These are phyloP conservation scores for Spialia ferax DNA, from an alignment of 2,888 invertebrate species.

Conservation along the genomic window DNA sequence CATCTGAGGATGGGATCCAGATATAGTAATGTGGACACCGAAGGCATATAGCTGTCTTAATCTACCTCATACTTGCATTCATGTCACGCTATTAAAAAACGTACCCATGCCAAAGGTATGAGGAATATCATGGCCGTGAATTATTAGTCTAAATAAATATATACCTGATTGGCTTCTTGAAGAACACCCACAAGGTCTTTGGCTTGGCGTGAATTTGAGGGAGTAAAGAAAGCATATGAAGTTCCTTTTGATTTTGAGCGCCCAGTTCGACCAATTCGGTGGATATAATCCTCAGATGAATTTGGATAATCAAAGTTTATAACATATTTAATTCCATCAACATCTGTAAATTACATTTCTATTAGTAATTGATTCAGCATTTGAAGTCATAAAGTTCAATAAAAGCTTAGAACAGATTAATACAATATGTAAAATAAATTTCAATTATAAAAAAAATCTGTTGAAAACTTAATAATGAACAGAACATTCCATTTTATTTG, in stretches of 20 bases:
- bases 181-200: conserved; percentile 95
- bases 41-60: conserved; percentile 90
- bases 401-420: conserved; percentile 50
- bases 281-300: conserved; percentile 98
- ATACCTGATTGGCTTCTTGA: conserved; percentile 95
- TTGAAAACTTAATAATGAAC: conserved; percentile 47
- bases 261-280: conserved; percentile 97
- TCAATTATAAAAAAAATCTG: conserved; percentile 43
- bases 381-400: conserved; percentile 11
- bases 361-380: conserved; percentile 20
- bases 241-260: conserved; percentile 95
- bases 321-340: conserved; percentile 98
- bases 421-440: conserved; percentile 18
- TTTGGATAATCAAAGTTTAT: conserved; percentile 99
- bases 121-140: conserved; percentile 67
- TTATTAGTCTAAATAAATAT: conserved; percentile 46
- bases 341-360: conserved; percentile 88
- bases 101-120: conserved; percentile 93
- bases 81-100: conserved; percentile 88
- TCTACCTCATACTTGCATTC: conserved; percentile 92
- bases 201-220: conserved; percentile 94
- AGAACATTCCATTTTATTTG: conserved; percentile 38
- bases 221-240: conserved; percentile 98
- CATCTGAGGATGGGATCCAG: conserved; percentile 93
- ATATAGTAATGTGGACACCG: conserved; percentile 91